A percentile compares a stretch with the other conserved stretches of the same genome.
These are phyloP conservation scores for Blennius ocellaris DNA, from an alignment of 2,113 vertebrate genomes.

Conservation along the genomic window DNA sequence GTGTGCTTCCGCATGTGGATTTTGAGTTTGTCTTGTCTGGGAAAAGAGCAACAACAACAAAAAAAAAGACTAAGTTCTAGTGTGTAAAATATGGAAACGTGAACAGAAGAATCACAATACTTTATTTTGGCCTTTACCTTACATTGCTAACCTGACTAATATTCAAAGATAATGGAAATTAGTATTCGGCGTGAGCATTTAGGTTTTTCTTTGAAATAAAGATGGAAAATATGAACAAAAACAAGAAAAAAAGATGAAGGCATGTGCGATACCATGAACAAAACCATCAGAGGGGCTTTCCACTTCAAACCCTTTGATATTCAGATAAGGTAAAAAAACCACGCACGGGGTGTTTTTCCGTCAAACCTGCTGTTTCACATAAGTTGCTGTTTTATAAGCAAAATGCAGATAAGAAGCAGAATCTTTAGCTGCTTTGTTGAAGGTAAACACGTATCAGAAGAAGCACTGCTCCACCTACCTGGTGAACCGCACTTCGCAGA, in stretches of 20 bases:
- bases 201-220: slow-evolving; percentile 26
- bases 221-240: slow-evolving; percentile 46
- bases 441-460: not conserved
- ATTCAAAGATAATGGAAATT: slow-evolving; percentile 5
- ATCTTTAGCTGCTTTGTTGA: not conserved
- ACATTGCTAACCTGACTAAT: not conserved
- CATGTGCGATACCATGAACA: slow-evolving; percentile 47
- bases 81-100: slow-evolving; percentile 4
- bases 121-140: slow-evolving; percentile 12
- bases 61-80: not conserved
- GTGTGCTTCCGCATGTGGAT: slow-evolving; percentile 99
- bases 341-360: slow-evolving; percentile 55
- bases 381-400: slow-evolving; percentile 21
- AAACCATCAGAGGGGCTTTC: slow-evolving; percentile 62
- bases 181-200: slow-evolving; percentile 7
- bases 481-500: slow-evolving; percentile 99
- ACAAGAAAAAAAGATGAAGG: slow-evolving; percentile 35
- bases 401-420: not conserved
- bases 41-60: slow-evolving; percentile 41
- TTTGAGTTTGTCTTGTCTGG: slow-evolving; percentile 98
- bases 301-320: slow-evolving; percentile 71
- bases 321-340: slow-evolving; percentile 62
- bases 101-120: not conserved
- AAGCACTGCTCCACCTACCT: slow-evolving; percentile 83
- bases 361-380: slow-evolving; percentile 45